phyloP scores from a whole-genome alignment of 2,113 vertebrate species.

The Rhinichthys klamathensis region DNA sequence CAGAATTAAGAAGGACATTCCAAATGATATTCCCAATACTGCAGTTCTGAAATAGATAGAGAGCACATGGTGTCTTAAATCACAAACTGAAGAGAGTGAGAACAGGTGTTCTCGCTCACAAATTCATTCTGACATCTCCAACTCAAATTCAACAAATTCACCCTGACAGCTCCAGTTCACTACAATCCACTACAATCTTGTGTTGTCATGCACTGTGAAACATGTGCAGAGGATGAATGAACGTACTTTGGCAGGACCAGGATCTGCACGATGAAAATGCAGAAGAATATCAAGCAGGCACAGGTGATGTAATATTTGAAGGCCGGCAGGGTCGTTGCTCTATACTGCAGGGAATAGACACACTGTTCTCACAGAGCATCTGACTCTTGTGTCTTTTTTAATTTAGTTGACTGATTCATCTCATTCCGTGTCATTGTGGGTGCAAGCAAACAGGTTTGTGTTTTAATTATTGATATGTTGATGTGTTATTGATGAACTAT shows the following conservation, averaged over 20 bases:
- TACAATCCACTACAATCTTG: not conserved
- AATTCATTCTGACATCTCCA: not conserved
- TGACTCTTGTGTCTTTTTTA: conserved; percentile 4
- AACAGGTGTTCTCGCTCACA: not conserved
- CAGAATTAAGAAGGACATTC: conserved; percentile 87
- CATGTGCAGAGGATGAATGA: conserved; percentile 24
- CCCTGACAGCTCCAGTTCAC: not conserved
- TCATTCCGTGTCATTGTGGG: not conserved
- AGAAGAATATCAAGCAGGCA: conserved; percentile 94
- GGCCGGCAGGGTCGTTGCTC: conserved; percentile 92
- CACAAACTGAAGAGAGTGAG: not conserved
- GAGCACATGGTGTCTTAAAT: not conserved
- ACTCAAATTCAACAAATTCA: not conserved
- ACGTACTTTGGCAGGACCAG: conserved; percentile 95
- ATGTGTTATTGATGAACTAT: not conserved
- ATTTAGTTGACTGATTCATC: conserved; percentile 8
- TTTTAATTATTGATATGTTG: not conserved
- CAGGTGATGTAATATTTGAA: conserved; percentile 98
- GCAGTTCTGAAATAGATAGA: conserved; percentile 78
- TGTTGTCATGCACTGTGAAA: not conserved
- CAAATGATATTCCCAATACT: conserved; percentile 90
- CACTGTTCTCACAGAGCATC: conserved; percentile 3
- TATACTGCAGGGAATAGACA: conserved; percentile 79
- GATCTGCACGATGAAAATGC: conserved; percentile 95
- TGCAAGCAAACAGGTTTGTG: not conserved